Percentiles rank a stretch among this genome's conserved stretches.
Conservation (phyloP, 2,888 invertebrate species). For the Ctena decussata region DNA sequence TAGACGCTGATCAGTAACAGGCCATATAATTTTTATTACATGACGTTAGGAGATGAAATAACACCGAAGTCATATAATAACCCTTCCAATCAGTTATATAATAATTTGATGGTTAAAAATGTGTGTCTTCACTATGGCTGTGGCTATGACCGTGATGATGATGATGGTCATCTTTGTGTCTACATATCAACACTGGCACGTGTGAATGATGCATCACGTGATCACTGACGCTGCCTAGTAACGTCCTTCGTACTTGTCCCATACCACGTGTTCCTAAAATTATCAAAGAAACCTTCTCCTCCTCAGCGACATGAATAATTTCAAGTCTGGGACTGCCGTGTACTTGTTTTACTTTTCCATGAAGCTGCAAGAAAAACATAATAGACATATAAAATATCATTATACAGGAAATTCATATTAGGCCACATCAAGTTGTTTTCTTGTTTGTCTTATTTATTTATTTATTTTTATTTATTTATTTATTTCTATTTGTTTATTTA, state of each 20-base stretch:
- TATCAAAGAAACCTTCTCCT: conserved; percentile 61
- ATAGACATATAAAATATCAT: too few relatives aligned
- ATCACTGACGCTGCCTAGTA: conserved; percentile 71
- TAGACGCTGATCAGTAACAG: too few relatives aligned
- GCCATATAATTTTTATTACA: too few relatives aligned
- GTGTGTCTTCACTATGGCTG: background rate
- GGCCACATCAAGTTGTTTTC: too few relatives aligned
- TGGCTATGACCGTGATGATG: conserved; percentile 35
- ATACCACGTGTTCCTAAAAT: conserved; percentile 65
- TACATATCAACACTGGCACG: conserved; percentile 67
- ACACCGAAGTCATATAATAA: too few relatives aligned
- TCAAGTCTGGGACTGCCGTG: conserved; percentile 41
- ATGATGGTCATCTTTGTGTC: conserved; percentile 61
- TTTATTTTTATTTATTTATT: too few relatives aligned
- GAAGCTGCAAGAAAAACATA: conserved; percentile 38
- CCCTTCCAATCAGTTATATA: too few relatives aligned
- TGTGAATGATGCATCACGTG: conserved; percentile 70
- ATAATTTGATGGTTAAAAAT: too few relatives aligned
- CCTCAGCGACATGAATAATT: conserved; percentile 54
- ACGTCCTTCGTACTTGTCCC: conserved; percentile 64
- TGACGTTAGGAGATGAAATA: too few relatives aligned
- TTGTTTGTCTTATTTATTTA: too few relatives aligned
- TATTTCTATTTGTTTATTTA: too few relatives aligned
- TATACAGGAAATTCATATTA: too few relatives aligned
- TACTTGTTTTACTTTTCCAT: conserved; percentile 59